Conservation (phyloP, 1,140 invertebrate genomes). For the Xylocopa sonorina region DNA sequence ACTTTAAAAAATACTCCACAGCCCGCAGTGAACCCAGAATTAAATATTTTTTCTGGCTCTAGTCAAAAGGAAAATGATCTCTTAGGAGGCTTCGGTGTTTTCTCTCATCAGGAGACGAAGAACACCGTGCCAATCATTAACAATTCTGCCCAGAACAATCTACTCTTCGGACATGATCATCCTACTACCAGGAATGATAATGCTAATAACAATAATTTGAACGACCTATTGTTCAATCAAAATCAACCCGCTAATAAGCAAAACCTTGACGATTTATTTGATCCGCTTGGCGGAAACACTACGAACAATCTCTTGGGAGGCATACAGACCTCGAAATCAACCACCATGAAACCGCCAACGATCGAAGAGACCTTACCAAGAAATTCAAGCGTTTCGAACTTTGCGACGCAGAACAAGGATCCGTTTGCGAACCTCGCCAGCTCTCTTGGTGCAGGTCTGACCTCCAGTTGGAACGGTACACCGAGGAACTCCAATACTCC, state of each 20-base stretch:
- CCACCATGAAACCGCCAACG: constrained; percentile 56
- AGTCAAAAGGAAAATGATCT: constrained; percentile 82
- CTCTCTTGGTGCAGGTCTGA: constrained; percentile 74
- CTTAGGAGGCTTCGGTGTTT: constrained; percentile 83
- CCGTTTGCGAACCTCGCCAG: constrained; percentile 83
- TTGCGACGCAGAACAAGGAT: constrained; percentile 81
- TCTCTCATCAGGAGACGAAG: constrained; percentile 65
- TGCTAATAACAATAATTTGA: constrained; percentile 57
- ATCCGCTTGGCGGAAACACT: constrained; percentile 70
- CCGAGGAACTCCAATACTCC: constrained; percentile 77
- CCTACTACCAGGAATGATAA: constrained; percentile 42
- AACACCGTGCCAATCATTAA: constrained; percentile 63
- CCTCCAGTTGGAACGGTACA: constrained; percentile 79
- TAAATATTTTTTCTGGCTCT: constrained; percentile 76
- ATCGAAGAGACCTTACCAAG: constrained; percentile 81
- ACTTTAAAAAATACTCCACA: constrained; percentile 48
- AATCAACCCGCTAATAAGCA: constrained; percentile 50
- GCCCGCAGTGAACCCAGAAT: constrained; percentile 55
- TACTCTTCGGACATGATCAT: constrained; percentile 69
- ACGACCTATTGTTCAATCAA: constrained; percentile 71
- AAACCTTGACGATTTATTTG: constrained; percentile 70
- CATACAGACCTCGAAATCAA: constrained; percentile 62
- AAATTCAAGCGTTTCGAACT: constrained; percentile 85
- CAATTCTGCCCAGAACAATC: constrained; percentile 61
- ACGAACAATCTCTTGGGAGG: constrained; percentile 71